Evolutionary conservation across 2,888 invertebrate genomes (phyloP), one percentile per base, ranked within the genome.

Genomic region (Pycnomerus fuliginosus): DNA sequence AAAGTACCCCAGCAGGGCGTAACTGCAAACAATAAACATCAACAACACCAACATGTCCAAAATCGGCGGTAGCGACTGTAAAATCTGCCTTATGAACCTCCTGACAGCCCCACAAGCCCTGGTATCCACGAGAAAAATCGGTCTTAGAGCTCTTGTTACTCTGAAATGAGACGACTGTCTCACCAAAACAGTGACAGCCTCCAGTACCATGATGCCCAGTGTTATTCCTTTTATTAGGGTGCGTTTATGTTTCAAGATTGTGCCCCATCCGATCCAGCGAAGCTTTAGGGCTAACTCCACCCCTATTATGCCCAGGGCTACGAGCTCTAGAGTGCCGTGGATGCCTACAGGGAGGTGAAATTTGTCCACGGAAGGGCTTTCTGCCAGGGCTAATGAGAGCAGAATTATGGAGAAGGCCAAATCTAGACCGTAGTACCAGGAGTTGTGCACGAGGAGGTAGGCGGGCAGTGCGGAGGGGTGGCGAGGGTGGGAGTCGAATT

Each of bases 91-190:
- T 29, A 86, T 85, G 61, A 85, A 86, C 60, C 85, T 71, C 27
- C 85, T 67, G 7, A 91, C 88, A 1, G 88, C 88, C 8, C 89
- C 86, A 58, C 88, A 87, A 56, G 88, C 88, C 58, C 87, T 79
- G 25, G 90, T 90, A 71, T 92, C 91, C 31, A 92, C 85, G 25
- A 93, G 72, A 74, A 92, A 92, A 58, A 93, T 86, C n/a, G 92
- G 92, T 10, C 92, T 77, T 7, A 92, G 71, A 3, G 91, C 89
- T 48, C 92, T 75, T n/a, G 91, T 90, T 35, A 90, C 89, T 1
- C 93, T 78, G 71, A 91, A 87, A 73, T 93, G 92, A 1, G 86
- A 87, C 0, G 86, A 84, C 68, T 90, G 90, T 11, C 92, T 77
- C 48, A 86, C 81, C 23, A 92, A 71, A 35, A 92, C 87, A 23